Evolutionary conservation across 2,113 vertebrate genomes (phyloP).

Genomic region (Lasiurus borealis): DNA sequence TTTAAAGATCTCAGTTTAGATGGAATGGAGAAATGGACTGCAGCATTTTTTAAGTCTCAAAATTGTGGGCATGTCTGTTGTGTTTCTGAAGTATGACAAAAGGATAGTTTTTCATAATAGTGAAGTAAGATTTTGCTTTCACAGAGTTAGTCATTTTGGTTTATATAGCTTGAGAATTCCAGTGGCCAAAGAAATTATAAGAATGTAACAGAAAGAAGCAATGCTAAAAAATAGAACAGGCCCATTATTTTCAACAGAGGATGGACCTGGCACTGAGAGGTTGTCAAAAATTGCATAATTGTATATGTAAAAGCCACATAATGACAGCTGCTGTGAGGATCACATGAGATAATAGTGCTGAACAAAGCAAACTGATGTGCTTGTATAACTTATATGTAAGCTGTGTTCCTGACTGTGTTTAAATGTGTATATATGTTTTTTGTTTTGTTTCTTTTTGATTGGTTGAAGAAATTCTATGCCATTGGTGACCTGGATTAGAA

Average conservation of each 20-base stretch:
- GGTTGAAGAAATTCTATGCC: background rate
- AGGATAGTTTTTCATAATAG: background rate
- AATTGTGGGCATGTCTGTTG: background rate
- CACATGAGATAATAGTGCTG: background rate
- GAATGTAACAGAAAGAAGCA: background rate
- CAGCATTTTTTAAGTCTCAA: background rate
- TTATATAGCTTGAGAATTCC: constrained; percentile 5
- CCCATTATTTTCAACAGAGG: background rate
- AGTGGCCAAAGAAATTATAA: background rate
- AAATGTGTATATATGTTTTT: background rate
- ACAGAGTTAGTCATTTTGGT: background rate
- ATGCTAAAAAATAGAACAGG: background rate
- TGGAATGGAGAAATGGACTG: background rate
- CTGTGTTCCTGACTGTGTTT: background rate
- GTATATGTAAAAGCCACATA: background rate
- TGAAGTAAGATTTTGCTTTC: background rate
- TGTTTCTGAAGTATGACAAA: background rate
- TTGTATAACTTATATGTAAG: background rate
- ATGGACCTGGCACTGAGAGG: background rate
- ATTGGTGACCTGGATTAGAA: background rate
- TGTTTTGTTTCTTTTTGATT: background rate
- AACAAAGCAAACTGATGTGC: background rate
- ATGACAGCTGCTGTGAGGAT: background rate
- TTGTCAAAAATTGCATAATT: background rate
- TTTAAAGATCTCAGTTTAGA: background rate